Evolutionary conservation across 2,797 vertebrate genomes (phyloP), one percentile per base, ranked within the genome.

Genomic region (Pristis pectinata): DNA sequence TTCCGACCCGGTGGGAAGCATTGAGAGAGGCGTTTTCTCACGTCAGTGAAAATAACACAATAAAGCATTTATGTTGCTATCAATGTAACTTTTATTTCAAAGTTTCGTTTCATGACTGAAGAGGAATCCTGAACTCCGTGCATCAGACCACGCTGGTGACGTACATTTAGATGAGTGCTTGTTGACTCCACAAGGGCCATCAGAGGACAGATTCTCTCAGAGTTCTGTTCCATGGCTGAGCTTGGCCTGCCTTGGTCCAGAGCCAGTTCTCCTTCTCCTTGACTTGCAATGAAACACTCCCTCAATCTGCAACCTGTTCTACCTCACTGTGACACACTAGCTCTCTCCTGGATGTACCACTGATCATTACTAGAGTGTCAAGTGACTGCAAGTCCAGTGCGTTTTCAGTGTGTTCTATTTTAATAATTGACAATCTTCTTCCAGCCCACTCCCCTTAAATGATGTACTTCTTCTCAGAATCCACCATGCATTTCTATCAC

Each of bases 1-100:
- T 89, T 89, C 85, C 87, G 87, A 91, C 87, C 91, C 64, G 56
- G 59, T 24, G 87, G 87, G 61, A 41, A 91, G 87, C 34, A 91
- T 37, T 91, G 61, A 91, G 34, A 64, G 22, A 37, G n/a, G 64
- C n/a, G 22, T 41, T 64, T 41, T 91, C 61, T 24, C 37, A 87
- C 91, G 87, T 67, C 59, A 24, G 34, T 91, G 59, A 64, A 91
- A 67, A 91, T 67, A 64, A 37, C 37, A 91, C 87, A 91, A 91
- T 64, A 67, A 91, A 9, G 11, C n/a, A 24, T 37, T 37, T 64
- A 61, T 91, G 87, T 37, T 67, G 59, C 87, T n/a, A 67, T 91
- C 87, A 91, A 64, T 67, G 17, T 22, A 41, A 5, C n/a, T 61
- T 91, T 91, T 91, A 37, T 91, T 67, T 67, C 59, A 91, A 24